Conservation (phyloP, 2,113 vertebrate species). For the Gobiocypris rarus region DNA sequence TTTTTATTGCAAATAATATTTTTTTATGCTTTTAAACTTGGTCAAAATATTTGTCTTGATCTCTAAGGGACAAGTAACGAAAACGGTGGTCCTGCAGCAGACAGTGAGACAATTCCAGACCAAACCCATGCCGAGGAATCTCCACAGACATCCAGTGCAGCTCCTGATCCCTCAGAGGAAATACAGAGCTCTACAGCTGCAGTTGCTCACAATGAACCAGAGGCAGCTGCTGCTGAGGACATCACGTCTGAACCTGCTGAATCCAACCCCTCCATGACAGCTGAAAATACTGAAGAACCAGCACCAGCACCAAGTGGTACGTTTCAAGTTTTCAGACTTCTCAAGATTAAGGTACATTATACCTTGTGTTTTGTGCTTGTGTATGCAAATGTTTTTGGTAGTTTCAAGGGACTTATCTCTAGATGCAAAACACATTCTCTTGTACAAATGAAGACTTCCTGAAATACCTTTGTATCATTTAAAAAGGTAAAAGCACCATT, state of each 20-base stretch:
- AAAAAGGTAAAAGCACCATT: background rate
- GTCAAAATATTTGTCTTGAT: conserved; percentile 21
- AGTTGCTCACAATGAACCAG: conserved; percentile 5
- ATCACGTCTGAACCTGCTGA: background rate
- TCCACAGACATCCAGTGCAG: conserved; percentile 12
- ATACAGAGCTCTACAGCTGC: conserved; percentile 45
- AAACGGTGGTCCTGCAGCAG: conserved; percentile 66
- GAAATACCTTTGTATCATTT: background rate
- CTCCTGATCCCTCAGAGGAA: conserved; percentile 13
- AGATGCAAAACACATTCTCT: conserved; percentile 26
- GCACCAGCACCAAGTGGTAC: conserved; percentile 28
- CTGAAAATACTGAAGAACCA: conserved; percentile 44
- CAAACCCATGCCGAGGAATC: conserved; percentile 52
- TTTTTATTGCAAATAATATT: too few species aligned
- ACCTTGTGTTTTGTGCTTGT: background rate
- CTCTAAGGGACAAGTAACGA: conserved; percentile 64
- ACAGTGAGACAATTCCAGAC: conserved; percentile 70
- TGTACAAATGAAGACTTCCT: background rate
- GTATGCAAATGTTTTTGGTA: conserved; percentile 36
- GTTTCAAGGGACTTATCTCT: conserved; percentile 14
- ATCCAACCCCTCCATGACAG: background rate
- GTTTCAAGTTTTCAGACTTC: conserved; percentile 8
- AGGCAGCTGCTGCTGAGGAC: background rate
- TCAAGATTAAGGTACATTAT: conserved; percentile 60
- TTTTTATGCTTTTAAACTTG: background rate